Base-by-base conservation (phyloP, 2,113 vertebrate genomes). In the Eolophus roseicapilla region DNA sequence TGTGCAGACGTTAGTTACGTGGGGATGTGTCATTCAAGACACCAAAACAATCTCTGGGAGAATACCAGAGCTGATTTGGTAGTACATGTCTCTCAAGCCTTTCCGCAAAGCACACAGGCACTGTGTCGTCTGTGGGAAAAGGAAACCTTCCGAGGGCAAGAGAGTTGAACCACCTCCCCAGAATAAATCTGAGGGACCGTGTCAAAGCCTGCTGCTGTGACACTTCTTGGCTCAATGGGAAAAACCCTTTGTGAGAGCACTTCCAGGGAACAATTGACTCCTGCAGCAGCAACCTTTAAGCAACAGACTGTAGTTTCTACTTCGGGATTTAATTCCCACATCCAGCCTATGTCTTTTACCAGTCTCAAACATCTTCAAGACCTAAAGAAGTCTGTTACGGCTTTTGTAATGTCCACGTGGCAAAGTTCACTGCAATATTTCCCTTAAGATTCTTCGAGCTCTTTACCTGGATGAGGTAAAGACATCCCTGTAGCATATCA, bases 251-350 rank as follows among this genome's bases (percentile, higher is more conserved):
- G 35, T 31, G 31, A 84, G 41, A 88, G 41, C 41, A 3, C 37
- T 88, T 86, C 13, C 43, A 81, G 43, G 70, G 57, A 75, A 7
- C 39, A 47, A 62, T 29, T 31, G 71, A 68, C 33, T 90, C 21
- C 29, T 50, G n/a, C 70, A 75, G 47, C 86, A 64, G 79, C 50
- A 75, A 93, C 88, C 77, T 93, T 93, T 21, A 63, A 77, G 82
- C 16, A 46, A 17, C 28, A 69, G 82, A 14, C 49, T 52, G 49
- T 46, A 33, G 13, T 82, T 86, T 62, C 63, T 79, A 0, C 76
- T 43, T 75, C 1, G 12, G 53, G 60, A 68, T 76, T 84, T 92
- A 64, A 49, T 90, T 76, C 8, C 31, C 2, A 1, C 17, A 10
- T 44, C 39, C 70, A 78, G 33, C 50, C 17, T 47, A 1, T 86